Conservation (phyloP, 53 echinoderm and acorn worm species). For the Echinometra lucunter region DNA sequence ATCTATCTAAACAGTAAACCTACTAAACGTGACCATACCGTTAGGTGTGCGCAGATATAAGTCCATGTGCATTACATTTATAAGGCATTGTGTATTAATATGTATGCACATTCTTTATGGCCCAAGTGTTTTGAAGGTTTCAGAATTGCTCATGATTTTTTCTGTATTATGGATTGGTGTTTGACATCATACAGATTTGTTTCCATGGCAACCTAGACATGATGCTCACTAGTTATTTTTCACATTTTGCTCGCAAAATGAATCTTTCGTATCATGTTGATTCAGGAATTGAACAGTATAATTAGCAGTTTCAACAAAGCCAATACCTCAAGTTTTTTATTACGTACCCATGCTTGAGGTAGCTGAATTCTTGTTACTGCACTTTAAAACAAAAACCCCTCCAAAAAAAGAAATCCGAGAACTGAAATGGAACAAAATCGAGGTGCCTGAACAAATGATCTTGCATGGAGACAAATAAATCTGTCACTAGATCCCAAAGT, state of each 20-base stretch:
- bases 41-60: too few relatives aligned
- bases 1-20: too few relatives aligned
- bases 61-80: not conserved
- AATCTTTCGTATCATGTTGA: not conserved
- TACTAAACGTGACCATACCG: too few relatives aligned
- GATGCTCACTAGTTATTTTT: not conserved
- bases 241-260: not conserved
- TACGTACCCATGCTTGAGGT: not conserved
- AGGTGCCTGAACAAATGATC: not conserved
- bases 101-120: too few relatives aligned
- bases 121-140: not conserved
- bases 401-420: not conserved
- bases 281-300: too few relatives aligned
- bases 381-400: not conserved
- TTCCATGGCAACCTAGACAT: not conserved
- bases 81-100: not conserved
- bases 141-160: too few relatives aligned
- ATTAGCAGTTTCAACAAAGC: too few relatives aligned
- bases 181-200: not conserved
- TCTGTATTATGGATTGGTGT: too few relatives aligned
- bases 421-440: not conserved
- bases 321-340: too few relatives aligned
- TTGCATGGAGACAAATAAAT: not conserved
- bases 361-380: not conserved
- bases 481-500: not conserved